phyloP scores from a whole-genome alignment of 2,888 invertebrate species.

The Nymphalis c-album region DNA sequence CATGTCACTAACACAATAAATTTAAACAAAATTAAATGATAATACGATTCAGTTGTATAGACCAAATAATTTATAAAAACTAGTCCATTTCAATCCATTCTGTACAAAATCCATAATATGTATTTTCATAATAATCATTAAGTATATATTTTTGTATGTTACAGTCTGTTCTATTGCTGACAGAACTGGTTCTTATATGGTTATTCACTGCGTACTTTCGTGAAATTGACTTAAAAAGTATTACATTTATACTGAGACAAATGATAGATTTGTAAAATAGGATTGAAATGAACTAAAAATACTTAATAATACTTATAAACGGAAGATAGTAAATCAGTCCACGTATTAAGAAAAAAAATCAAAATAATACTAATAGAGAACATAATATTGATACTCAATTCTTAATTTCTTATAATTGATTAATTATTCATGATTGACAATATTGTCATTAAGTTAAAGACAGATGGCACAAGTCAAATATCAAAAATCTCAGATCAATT shows the following conservation, averaged over 20 bases:
- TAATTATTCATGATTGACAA: not conserved
- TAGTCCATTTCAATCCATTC: slow-evolving; percentile 1
- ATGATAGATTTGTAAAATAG: not conserved
- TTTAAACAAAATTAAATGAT: slow-evolving; percentile 14
- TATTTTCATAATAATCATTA: too few species aligned
- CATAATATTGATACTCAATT: slow-evolving; percentile 1
- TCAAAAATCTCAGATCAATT: slow-evolving; percentile 26
- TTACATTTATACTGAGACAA: too few species aligned
- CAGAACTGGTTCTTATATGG: too few species aligned
- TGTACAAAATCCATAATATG: not conserved
- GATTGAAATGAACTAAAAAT: slow-evolving; percentile 9
- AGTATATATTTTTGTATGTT: too few species aligned
- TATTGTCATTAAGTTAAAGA: slow-evolving; percentile 2
- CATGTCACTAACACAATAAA: slow-evolving; percentile 4
- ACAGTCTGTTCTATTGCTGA: too few species aligned
- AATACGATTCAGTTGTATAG: not conserved
- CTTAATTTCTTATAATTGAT: not conserved
- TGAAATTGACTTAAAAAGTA: too few species aligned
- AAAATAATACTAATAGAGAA: slow-evolving; percentile 31
- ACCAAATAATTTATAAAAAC: slow-evolving; percentile 1
- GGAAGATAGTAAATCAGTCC: slow-evolving; percentile 35
- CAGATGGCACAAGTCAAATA: slow-evolving; percentile 26
- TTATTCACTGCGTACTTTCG: too few species aligned
- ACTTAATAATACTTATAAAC: slow-evolving; percentile 16
- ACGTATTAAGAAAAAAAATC: slow-evolving; percentile 11